Base-by-base conservation (phyloP, 2,888 invertebrate genomes). In the Pachymerium ferrugineum region DNA sequence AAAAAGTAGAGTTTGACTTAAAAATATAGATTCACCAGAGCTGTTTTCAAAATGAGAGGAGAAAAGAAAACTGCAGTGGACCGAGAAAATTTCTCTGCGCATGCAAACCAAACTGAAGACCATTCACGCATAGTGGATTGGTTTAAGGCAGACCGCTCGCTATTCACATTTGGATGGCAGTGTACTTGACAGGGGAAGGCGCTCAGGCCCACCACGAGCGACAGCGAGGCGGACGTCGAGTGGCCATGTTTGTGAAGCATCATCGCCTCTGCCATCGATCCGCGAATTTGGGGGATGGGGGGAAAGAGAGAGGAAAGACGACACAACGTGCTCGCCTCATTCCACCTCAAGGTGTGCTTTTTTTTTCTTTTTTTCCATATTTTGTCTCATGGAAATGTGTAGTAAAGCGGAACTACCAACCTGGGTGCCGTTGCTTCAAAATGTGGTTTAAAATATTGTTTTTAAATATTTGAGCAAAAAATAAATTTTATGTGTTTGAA, bases 221-320 rank as follows among this genome's bases (percentile, higher is more conserved):
- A 67, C 30, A 69, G 16, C 69, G 62, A 62, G 62, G 62, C 62
- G 33, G 30, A 30, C 69, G 33, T 19, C 69, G 69, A 69, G 69
- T 69, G 69, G 69, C 69, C 69, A 69, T 69, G 69, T 69, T 69
- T 69, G 69, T 69, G 69, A 69, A 69, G 69, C 69, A 31, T 69
- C 69, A 69, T 69, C 69, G 33, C 69, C 69, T 69, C 69, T 33
- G 69, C 33, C 33, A 69, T 69, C 69, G 69, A 69, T 69, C 69
- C 69, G 30, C 33, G 69, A 69, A 69, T 31, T 30, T 10, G 35
- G 33, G 69, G 30, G 69, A 69, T 30, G 33, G 69, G 33, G 30
- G 28, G 25, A 29, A 28, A 68, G 68, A 68, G 14, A 29, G 29
- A 68, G 29, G 69, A 29, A 29, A 69, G 69, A 69, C 31, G 62